Evolutionary conservation across 2,113 vertebrate species (phyloP), one percentile per base, ranked within the genome.

Genomic region (Arenaria interpres): DNA sequence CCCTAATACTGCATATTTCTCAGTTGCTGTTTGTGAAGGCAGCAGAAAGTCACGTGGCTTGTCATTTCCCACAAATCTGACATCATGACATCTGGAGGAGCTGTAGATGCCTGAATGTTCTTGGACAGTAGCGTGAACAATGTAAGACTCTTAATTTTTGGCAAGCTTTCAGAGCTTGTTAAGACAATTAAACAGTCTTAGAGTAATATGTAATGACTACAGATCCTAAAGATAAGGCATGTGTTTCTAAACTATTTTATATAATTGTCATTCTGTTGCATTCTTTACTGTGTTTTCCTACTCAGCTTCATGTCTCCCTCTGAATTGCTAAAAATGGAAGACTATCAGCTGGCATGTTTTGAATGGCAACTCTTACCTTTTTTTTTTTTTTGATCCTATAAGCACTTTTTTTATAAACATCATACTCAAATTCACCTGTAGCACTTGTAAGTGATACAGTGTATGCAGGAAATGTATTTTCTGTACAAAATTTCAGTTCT

Each of bases 41-140:
- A 85, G 76, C 37, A 90, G 64, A 90, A 95, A 60, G 79, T 93
- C 79, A 78, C 69, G 9, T 50, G 93, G 35, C 48, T 91, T 84
- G 81, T 87, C 89, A 25, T 78, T 91, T 74, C 85, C 62, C 62
- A 75, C 85, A 91, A 17, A 57, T 93, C 81, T 96, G 96, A 94
- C 81, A 95, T 96, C 88, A 94, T 90, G 91, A 94, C 88, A 95
- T 93, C 96, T 96, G 96, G 81, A 62, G 83, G 71, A 85, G 64
- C 73, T 45, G 67, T 57, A 79, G 74, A 79, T 94, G 85, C 67
- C n/a, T 72, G 71, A 94, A 85, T 41, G 59, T 82, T 91, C 85
- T 91, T 69, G 82, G 82, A 76, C 78, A 89, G 88, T 89, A 77
- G 37, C 2, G 6, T 54, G 50, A 91, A 88, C 89, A 94, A 53